Percentiles rank a stretch among this genome's conserved stretches.
Conservation (phyloP, 2,113 vertebrate genomes). For the Lutjanus erythropterus region DNA sequence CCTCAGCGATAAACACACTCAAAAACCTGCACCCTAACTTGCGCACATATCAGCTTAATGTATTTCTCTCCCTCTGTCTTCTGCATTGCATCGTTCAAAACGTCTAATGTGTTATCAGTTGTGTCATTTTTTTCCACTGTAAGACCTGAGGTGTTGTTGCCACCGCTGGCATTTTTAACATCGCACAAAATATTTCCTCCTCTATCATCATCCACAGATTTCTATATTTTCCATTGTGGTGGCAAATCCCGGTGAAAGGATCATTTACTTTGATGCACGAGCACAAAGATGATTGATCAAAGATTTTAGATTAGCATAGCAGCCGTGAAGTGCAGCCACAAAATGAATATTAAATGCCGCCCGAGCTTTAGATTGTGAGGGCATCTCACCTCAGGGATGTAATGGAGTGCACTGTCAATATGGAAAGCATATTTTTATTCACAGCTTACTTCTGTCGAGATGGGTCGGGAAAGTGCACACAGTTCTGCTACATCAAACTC, state of each 20-base stretch:
- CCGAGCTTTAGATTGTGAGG: constrained; percentile 23
- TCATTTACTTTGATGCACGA: constrained; percentile 54
- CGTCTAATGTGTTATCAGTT: background rate
- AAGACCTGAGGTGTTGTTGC: constrained; percentile 35
- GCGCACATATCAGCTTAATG: background rate
- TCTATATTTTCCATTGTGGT: constrained; percentile 40
- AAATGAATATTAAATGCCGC: constrained; percentile 55
- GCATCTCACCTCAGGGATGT: constrained; percentile 28
- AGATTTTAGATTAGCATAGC: constrained; percentile 19
- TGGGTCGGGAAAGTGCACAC: background rate
- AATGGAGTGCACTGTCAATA: constrained; percentile 30
- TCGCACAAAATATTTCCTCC: constrained; percentile 38
- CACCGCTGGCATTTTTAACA: constrained; percentile 40
- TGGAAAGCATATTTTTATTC: constrained; percentile 32
- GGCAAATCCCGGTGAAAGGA: constrained; percentile 35
- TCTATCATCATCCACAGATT: constrained; percentile 53
- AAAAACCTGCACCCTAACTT: background rate
- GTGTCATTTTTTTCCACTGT: constrained; percentile 26
- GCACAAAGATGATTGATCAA: constrained; percentile 57
- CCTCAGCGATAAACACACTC: background rate
- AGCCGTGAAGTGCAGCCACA: constrained; percentile 17
- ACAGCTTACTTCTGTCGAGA: constrained; percentile 18
- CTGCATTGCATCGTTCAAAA: constrained; percentile 27
- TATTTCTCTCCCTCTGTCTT: constrained; percentile 11
- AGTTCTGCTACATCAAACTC: constrained; percentile 41